A percentile compares a stretch with the other conserved stretches of the same genome.
Conservation (phyloP, 2,888 invertebrate genomes). For the Stictocephala bisonia region DNA sequence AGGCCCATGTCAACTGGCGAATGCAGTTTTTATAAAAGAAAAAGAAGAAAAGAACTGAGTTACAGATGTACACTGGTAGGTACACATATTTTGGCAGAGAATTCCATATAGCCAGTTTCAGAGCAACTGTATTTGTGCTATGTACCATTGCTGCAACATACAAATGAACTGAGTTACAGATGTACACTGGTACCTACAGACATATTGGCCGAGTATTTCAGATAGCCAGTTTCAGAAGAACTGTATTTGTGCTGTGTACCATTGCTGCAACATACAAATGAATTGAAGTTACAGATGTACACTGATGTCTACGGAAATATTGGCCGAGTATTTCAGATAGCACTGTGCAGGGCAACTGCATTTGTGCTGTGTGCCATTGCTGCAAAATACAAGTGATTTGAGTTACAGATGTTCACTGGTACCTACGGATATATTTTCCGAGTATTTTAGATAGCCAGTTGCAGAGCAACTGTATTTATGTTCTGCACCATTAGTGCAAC, state of each 20-base stretch:
- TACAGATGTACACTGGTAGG: too few relatives aligned
- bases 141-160: conserved; percentile 91
- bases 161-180: too few relatives aligned
- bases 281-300: conserved; percentile 96
- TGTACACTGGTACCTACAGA: too few relatives aligned
- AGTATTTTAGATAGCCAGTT: conserved; percentile 88
- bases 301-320: conserved; percentile 95
- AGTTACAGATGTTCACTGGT: too few relatives aligned
- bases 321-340: conserved; percentile 92
- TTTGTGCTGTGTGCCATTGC: conserved; percentile 96
- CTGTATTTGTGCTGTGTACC: conserved; percentile 95
- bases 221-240: conserved; percentile 94
- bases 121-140: conserved; percentile 91
- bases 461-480: conserved; percentile 94
- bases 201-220: conserved; percentile 91
- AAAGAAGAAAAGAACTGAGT: too few relatives aligned
- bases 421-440: too few relatives aligned
- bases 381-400: conserved; percentile 74
- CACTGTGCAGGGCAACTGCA: conserved; percentile 95
- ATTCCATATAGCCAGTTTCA: conserved; percentile 95
- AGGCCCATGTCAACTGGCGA: too few relatives aligned
- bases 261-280: conserved; percentile 80
- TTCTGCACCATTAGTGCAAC: conserved; percentile 92
- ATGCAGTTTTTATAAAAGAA: too few relatives aligned
- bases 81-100: too few relatives aligned